Evolutionary conservation across 2,888 invertebrate genomes (phyloP), one percentile per base, ranked within the genome.

Genomic region (Epirrhoe tristata): DNA sequence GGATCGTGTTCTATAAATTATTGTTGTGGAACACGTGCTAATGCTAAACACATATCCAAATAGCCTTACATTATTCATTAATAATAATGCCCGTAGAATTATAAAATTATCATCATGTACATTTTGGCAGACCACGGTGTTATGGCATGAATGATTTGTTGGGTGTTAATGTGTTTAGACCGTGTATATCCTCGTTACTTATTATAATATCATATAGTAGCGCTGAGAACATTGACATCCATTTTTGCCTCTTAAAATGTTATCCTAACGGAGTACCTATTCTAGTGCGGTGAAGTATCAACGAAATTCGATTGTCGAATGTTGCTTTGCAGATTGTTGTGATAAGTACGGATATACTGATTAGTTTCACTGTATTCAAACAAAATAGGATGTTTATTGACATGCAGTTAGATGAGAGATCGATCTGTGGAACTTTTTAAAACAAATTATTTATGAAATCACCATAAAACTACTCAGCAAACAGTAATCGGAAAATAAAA

Each of bases 111-210:
- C 66, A 55, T 58, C 46, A 31, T 48, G 17, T 31, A 14, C 50
- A 50, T 54, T 62, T 54, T 66, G 66, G 66, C 62, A 53, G 46
- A 36, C n/a, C 53, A 58, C 50, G 32, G 16, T 50, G 57, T 58
- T 39, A 52, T 54, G 52, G 50, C 17, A 58, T 57, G 56, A 56
- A 73, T 78, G 76, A 80, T 82, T 81, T 81, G 79, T 53, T 77
- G 74, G 77, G 78, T 81, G 80, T 77, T 83, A 83, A 85, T 85
- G 73, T 75, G 69, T 74, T 68, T 72, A 58, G 61, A 61, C 69
- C 53, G 71, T 36, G 2, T 8, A 48, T 74, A 61, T 65, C 56
- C 52, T 52, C 31, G 16, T 48, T 14, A 48, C 16, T 48, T 48
- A 12, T 6, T 14, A 16, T 12, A 48, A 14, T 16, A 6, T 7